Conservation (phyloP, 2,888 invertebrate genomes). For the Rhaphigaster nebulosa region DNA sequence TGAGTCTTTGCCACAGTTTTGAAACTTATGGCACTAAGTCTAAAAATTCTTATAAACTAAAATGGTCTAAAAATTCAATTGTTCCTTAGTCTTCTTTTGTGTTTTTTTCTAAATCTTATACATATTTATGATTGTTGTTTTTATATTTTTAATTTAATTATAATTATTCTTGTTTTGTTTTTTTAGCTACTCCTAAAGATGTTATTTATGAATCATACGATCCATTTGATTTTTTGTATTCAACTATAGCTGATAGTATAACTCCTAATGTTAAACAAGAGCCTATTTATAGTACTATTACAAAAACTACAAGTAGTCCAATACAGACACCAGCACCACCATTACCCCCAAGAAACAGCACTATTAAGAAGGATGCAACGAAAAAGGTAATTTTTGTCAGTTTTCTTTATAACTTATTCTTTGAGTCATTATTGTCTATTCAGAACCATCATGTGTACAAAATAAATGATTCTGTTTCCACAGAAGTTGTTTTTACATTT, state of each 20-base stretch:
- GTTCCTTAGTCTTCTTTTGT: too few species aligned
- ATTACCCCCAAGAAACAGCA: constrained; percentile 74
- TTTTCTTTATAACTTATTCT: neutral
- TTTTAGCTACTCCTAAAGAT: constrained; percentile 70
- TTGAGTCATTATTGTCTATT: neutral
- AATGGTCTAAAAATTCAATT: too few species aligned
- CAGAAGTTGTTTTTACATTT: neutral
- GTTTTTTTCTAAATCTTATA: too few species aligned
- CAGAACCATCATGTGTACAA: neutral
- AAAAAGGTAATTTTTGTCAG: neutral
- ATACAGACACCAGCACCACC: constrained; percentile 69
- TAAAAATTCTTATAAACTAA: too few species aligned
- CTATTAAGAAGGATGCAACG: constrained; percentile 68
- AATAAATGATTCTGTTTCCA: neutral
- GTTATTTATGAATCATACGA: constrained; percentile 83
- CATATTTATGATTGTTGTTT: too few species aligned
- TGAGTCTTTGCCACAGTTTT: too few species aligned
- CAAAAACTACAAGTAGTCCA: constrained; percentile 68
- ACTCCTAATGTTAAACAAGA: constrained; percentile 65
- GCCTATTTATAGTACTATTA: constrained; percentile 79
- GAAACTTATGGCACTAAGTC: too few species aligned
- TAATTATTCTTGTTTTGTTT: constrained; percentile 57
- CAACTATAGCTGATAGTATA: constrained; percentile 75
- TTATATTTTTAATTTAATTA: neutral
- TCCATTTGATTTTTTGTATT: constrained; percentile 84